Conservation (phyloP, 2,113 vertebrate species). For the Shinisaurus crocodilurus region DNA sequence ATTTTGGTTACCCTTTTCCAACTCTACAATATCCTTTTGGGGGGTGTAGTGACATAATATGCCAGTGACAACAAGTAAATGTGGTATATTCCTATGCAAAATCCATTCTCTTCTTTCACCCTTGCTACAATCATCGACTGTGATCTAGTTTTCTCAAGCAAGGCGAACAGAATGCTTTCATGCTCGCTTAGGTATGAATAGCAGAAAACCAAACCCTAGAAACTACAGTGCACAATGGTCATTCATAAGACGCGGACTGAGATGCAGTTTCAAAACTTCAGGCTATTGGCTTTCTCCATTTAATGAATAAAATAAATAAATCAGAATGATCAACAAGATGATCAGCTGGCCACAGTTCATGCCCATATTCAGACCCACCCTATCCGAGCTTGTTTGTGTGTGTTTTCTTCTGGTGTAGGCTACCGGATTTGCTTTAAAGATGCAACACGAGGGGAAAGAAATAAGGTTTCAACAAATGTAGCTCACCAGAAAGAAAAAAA, state of each 20-base stretch:
- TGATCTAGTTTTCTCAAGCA: neutral
- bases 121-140: neutral
- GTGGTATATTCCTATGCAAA: neutral
- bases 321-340: neutral
- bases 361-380: neutral
- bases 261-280: neutral
- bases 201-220: neutral
- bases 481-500: constrained; percentile 16
- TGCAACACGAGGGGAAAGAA: neutral
- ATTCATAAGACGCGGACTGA: neutral
- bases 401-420: constrained; percentile 10
- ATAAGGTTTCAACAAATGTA: constrained; percentile 25
- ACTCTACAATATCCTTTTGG: too few relatives aligned
- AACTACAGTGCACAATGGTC: neutral
- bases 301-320: neutral
- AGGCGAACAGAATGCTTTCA: neutral
- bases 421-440: constrained; percentile 39
- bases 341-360: constrained; percentile 10
- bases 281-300: neutral
- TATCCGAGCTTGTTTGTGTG: constrained; percentile 30
- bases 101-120: neutral
- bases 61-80: neutral
- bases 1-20: too few relatives aligned
- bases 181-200: constrained; percentile 33
- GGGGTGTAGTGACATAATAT: neutral